phyloP scores from a whole-genome alignment of 2,797 vertebrate genomes.

The Spinibarbus caldwelli region DNA sequence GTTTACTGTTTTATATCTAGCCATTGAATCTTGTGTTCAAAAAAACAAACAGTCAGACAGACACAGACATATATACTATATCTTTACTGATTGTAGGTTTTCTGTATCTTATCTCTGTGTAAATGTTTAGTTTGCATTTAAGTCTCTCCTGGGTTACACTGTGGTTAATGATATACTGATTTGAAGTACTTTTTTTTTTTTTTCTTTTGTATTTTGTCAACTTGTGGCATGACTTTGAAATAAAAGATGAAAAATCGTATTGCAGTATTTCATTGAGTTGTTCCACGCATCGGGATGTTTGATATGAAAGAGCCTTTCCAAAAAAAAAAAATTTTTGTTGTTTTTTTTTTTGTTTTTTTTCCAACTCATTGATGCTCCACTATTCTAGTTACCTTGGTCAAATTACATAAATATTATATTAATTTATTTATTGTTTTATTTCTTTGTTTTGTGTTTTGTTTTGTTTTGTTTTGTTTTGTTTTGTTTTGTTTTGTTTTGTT shows the following conservation, averaged over 20 bases:
- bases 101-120: slow-evolving; percentile 66
- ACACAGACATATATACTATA: slow-evolving; percentile 40
- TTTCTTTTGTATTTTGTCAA: slow-evolving; percentile 86
- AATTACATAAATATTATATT: too few relatives aligned
- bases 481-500: neutral
- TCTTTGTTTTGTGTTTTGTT: neutral
- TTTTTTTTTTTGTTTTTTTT: neutral
- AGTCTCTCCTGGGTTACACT: slow-evolving; percentile 79
- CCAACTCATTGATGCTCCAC: neutral
- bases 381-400: neutral
- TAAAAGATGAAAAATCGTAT: slow-evolving; percentile 74
- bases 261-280: slow-evolving; percentile 4
- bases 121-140: slow-evolving; percentile 53
- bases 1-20: slow-evolving; percentile 79
- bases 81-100: slow-evolving; percentile 68
- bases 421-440: neutral
- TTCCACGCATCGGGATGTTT: neutral
- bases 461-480: neutral
- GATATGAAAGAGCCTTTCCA: neutral
- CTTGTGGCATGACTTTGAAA: slow-evolving; percentile 88
- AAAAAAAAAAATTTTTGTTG: too few relatives aligned
- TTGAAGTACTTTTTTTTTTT: slow-evolving; percentile 64
- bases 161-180: slow-evolving; percentile 80
- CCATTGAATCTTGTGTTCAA: slow-evolving; percentile 66
- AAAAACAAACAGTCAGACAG: slow-evolving; percentile 57